These are phyloP conservation scores for Cheumatopsyche charites DNA, from an alignment of 1,140 invertebrate species.

Conservation along the genomic window DNA sequence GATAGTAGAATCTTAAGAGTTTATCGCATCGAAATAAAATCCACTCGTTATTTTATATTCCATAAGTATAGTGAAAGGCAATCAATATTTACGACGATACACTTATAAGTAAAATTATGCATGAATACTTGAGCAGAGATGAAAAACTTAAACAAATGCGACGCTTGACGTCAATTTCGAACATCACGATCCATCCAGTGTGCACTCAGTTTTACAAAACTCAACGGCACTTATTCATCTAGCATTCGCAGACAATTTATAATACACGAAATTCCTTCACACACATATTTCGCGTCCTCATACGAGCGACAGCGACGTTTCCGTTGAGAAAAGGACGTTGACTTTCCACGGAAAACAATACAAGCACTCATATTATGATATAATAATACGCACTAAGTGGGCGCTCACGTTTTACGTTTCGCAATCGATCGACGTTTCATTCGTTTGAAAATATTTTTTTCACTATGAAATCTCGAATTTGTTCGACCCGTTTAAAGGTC, in stretches of 20 bases:
- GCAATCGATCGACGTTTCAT: neutral
- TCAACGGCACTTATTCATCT: neutral
- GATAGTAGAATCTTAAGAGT: too few relatives aligned
- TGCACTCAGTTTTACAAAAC: neutral
- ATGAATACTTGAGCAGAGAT: neutral
- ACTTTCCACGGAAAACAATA: constrained; percentile 11
- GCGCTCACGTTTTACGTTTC: neutral
- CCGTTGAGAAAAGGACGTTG: constrained; percentile 16
- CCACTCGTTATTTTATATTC: too few relatives aligned
- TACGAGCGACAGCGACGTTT: constrained; percentile 8
- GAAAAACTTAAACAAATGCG: neutral
- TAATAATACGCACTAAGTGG: neutral
- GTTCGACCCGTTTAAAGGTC: constrained; percentile 7
- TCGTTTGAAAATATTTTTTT: too few relatives aligned
- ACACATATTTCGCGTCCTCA: constrained; percentile 18
- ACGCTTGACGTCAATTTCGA: constrained; percentile 1
- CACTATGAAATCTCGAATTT: neutral
- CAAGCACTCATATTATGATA: neutral
- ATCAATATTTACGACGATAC: too few relatives aligned
- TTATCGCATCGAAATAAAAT: too few relatives aligned
- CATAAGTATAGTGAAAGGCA: too few relatives aligned
- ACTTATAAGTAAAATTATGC: too few relatives aligned
- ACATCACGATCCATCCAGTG: neutral
- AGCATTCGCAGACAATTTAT: constrained; percentile 4
- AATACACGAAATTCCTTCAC: constrained; percentile 12